Percentiles rank a stretch among this genome's conserved stretches.
Evolutionary conservation across 2,888 invertebrate genomes (phyloP).

Genomic region (Cataglyphis rosenhaueri): DNA sequence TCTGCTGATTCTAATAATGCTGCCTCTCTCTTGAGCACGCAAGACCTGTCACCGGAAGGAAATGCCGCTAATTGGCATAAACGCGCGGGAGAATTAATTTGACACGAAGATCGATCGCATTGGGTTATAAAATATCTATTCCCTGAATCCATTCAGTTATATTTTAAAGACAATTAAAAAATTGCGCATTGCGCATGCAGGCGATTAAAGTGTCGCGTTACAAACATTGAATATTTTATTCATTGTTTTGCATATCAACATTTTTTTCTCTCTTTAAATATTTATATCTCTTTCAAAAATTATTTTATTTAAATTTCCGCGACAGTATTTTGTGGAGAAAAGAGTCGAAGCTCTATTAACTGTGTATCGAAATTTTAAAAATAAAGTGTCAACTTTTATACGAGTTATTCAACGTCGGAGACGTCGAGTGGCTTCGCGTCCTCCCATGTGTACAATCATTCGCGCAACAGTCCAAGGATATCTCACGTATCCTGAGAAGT

Average conservation of each 20-base stretch:
- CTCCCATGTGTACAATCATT: slow-evolving; percentile 27
- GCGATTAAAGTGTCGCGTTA: background rate
- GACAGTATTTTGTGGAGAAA: background rate
- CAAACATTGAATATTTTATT: background rate
- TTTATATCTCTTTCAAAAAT: background rate
- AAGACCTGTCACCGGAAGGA: slow-evolving; percentile 8
- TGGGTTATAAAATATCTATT: background rate
- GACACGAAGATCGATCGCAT: background rate
- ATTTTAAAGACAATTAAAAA: background rate
- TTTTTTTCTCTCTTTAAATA: background rate
- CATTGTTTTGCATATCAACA: background rate
- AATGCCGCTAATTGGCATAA: slow-evolving; percentile 34
- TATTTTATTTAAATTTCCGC: background rate
- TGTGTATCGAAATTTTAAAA: background rate
- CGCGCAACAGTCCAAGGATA: slow-evolving; percentile 37
- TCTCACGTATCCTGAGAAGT: slow-evolving; percentile 45
- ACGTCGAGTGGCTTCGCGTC: background rate
- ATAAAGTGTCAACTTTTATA: background rate
- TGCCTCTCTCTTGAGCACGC: slow-evolving; percentile 5
- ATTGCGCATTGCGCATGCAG: background rate
- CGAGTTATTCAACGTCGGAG: background rate
- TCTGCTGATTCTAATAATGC: slow-evolving; percentile 19
- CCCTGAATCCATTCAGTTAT: slow-evolving; percentile 7
- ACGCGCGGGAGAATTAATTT: slow-evolving; percentile 25
- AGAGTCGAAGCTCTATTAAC: background rate